phyloP scores from a whole-genome alignment of 2,113 vertebrate genomes.

The Xenopus laevis region DNA sequence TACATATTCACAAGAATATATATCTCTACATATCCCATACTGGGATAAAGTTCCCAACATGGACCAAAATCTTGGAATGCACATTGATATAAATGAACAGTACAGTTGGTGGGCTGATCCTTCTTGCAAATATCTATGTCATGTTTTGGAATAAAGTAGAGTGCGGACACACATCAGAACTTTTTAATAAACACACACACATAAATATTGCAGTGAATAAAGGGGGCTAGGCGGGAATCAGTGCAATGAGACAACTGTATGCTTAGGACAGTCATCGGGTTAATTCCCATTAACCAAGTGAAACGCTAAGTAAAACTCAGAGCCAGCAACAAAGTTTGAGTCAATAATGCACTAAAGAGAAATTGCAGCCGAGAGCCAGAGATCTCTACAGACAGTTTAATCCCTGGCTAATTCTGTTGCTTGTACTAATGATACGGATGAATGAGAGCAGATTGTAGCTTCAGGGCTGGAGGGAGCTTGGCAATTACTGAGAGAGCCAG shows the following conservation, averaged over 20 bases:
- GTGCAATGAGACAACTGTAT: background rate
- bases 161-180: no score
- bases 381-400: constrained; percentile 18
- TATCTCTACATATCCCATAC: no score
- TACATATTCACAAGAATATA: no score
- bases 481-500: constrained; percentile 8
- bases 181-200: no score
- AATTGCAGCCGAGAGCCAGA: background rate
- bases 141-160: no score
- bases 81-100: no score
- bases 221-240: background rate
- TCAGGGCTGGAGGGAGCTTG: constrained; percentile 18
- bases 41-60: no score
- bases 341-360: constrained; percentile 21
- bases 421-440: constrained; percentile 53
- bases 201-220: no score
- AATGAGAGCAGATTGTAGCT: constrained; percentile 56
- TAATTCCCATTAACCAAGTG: constrained; percentile 47
- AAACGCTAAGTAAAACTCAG: constrained; percentile 46
- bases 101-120: no score
- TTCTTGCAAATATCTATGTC: no score
- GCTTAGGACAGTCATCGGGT: constrained; percentile 30
- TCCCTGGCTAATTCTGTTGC: constrained; percentile 41
- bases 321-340: constrained; percentile 44
- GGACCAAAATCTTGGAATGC: no score